Percentiles rank a stretch among this genome's conserved stretches.
Conservation (phyloP, 2,113 vertebrate species). For the Nerophis lumbriciformis region DNA sequence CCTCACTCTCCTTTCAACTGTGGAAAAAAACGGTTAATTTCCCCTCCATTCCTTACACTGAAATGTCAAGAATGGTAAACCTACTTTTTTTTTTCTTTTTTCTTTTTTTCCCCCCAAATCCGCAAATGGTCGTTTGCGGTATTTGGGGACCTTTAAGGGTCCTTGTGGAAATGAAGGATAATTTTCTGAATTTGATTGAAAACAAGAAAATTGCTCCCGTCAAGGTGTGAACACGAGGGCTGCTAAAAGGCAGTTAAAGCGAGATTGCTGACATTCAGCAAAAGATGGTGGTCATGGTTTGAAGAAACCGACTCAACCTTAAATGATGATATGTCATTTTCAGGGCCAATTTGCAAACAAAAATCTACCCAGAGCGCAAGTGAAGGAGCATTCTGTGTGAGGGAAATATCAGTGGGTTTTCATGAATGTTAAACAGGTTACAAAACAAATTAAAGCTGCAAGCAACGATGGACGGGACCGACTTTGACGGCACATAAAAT, state of each 20-base stretch:
- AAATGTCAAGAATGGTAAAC: slow-evolving; percentile 1
- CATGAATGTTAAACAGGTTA: background rate
- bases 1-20: background rate
- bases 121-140: background rate
- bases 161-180: slow-evolving; percentile 7
- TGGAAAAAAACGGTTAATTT: slow-evolving; percentile 3
- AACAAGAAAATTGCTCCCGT: background rate
- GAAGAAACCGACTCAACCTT: background rate
- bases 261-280: background rate
- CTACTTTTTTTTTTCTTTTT: background rate
- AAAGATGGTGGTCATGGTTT: background rate
- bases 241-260: background rate
- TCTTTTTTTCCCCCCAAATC: background rate
- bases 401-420: background rate
- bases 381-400: background rate
- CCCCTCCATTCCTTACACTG: background rate
- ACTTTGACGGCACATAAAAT: too few relatives aligned
- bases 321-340: background rate
- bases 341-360: background rate
- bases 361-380: background rate
- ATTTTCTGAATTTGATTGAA: slow-evolving; percentile 4
- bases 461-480: too few relatives aligned
- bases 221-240: background rate
- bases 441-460: too few relatives aligned
- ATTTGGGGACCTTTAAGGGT: slow-evolving; percentile 1